A percentile compares a stretch with the other conserved stretches of the same genome.
Conservation (phyloP, 1,140 invertebrate genomes). For the Drosophila fuyamai region DNA sequence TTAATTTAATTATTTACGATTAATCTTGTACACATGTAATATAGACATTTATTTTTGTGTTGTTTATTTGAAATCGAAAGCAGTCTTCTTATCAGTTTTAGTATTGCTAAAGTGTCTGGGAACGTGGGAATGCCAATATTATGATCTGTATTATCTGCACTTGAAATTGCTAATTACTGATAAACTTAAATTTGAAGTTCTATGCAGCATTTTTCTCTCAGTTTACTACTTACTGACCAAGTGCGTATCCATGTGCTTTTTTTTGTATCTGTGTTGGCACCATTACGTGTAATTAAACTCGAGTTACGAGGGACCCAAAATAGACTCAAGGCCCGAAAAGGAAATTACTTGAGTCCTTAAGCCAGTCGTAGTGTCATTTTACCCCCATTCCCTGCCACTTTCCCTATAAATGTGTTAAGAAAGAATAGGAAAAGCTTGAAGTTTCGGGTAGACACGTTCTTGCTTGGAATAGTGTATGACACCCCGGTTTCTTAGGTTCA, state of each 20-base stretch:
- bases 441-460: background rate
- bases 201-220: background rate
- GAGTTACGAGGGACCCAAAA: slow-evolving; percentile 38
- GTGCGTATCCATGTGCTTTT: slow-evolving; percentile 27
- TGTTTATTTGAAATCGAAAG: too few relatives aligned
- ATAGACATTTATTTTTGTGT: too few relatives aligned
- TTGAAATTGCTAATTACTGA: too few relatives aligned
- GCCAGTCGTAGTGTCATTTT: slow-evolving; percentile 14
- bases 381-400: background rate
- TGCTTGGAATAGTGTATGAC: background rate
- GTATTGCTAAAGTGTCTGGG: too few relatives aligned
- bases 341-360: slow-evolving; percentile 37
- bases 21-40: too few relatives aligned
- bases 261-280: slow-evolving; percentile 17
- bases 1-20: too few relatives aligned
- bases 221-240: slow-evolving; percentile 22
- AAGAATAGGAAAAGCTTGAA: slow-evolving; percentile 16
- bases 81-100: too few relatives aligned
- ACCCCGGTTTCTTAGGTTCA: background rate
- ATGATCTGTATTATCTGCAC: too few relatives aligned
- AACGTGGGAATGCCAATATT: too few relatives aligned
- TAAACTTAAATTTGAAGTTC: background rate
- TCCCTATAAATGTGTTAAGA: slow-evolving; percentile 20
- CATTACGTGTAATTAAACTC: slow-evolving; percentile 48
- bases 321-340: slow-evolving; percentile 42